Percentiles rank a stretch among this genome's conserved stretches.
phyloP scores from a whole-genome alignment of 92 coral and sea anemone species.

The Montipora capitata region DNA sequence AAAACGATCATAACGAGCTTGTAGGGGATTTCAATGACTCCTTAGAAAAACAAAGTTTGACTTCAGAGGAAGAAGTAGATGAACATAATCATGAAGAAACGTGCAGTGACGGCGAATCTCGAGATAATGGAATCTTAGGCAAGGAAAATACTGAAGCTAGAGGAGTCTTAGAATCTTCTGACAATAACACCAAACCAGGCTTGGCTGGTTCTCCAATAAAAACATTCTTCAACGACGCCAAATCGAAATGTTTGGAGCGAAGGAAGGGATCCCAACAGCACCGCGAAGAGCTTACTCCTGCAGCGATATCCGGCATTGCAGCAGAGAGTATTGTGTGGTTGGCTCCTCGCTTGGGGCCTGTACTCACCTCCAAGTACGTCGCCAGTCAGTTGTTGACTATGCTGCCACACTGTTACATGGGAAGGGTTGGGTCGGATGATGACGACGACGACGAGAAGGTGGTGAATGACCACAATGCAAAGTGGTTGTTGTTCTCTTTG shows the following conservation, averaged over 20 bases:
- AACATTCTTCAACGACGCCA: slow-evolving; percentile 64
- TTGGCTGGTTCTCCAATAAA: slow-evolving; percentile 20
- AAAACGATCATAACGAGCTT: slow-evolving; percentile 18
- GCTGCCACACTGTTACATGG: slow-evolving; percentile 92
- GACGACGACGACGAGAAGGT: slow-evolving; percentile 82
- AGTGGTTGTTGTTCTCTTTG: slow-evolving; percentile 93
- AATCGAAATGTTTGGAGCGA: slow-evolving; percentile 9
- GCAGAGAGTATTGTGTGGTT: slow-evolving; percentile 96
- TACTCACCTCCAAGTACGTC: slow-evolving; percentile 88
- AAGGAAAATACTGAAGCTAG: slow-evolving; percentile 44
- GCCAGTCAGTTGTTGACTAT: slow-evolving; percentile 87
- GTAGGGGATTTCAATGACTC: slow-evolving; percentile 31
- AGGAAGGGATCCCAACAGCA: slow-evolving; percentile 10
- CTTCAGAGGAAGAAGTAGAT: slow-evolving; percentile 17
- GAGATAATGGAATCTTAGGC: background rate
- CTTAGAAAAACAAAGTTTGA: background rate
- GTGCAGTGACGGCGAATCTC: slow-evolving; percentile 8
- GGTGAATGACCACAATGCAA: slow-evolving; percentile 88
- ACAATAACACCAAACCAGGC: background rate
- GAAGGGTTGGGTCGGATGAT: slow-evolving; percentile 78
- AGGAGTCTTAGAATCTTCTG: slow-evolving; percentile 32
- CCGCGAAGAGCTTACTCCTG: slow-evolving; percentile 64
- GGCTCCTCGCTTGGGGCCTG: slow-evolving; percentile 96
- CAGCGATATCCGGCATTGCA: slow-evolving; percentile 83
- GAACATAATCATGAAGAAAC: background rate